Evolutionary conservation across 1,140 invertebrate species (phyloP).

Genomic region (Drosophila kikkawai): DNA sequence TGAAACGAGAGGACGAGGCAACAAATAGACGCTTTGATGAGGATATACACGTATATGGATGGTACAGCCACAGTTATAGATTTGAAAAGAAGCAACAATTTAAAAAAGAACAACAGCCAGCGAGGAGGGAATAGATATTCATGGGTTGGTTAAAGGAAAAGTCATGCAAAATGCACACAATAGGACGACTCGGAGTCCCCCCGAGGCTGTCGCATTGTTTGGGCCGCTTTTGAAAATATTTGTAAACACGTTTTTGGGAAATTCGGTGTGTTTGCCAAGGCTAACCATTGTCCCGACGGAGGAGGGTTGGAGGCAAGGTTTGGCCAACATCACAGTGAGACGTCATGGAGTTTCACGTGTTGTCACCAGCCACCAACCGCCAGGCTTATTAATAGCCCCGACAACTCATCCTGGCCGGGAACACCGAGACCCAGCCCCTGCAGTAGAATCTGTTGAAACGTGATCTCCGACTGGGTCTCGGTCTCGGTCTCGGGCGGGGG

Average conservation of each 20-base stretch:
- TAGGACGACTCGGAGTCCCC: constrained; percentile 37
- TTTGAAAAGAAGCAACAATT: constrained; percentile 47
- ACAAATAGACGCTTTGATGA: constrained; percentile 50
- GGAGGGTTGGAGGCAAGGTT: constrained; percentile 65
- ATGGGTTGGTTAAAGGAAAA: constrained; percentile 53
- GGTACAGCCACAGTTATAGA: constrained; percentile 24
- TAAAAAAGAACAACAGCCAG: constrained; percentile 45
- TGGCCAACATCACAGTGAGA: constrained; percentile 68
- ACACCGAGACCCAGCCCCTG: constrained; percentile 28
- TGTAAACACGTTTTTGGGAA: constrained; percentile 81
- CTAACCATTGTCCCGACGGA: constrained; percentile 50
- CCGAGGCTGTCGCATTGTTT: constrained; percentile 62
- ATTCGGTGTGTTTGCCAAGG: constrained; percentile 62
- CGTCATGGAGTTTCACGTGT: constrained; percentile 84
- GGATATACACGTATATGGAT: constrained; percentile 9
- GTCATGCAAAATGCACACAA: constrained; percentile 66
- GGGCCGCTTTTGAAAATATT: constrained; percentile 77
- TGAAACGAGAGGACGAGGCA: constrained; percentile 21
- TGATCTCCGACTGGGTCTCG: constrained; percentile 42
- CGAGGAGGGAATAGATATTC: constrained; percentile 27
- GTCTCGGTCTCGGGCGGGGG: constrained; percentile 41
- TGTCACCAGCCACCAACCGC: constrained; percentile 83
- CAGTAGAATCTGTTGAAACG: constrained; percentile 81
- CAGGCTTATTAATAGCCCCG: constrained; percentile 73
- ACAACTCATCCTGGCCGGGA: constrained; percentile 27